Conservation (phyloP, 92 coral and sea anemone species). For the Phenganax stokvisi region DNA sequence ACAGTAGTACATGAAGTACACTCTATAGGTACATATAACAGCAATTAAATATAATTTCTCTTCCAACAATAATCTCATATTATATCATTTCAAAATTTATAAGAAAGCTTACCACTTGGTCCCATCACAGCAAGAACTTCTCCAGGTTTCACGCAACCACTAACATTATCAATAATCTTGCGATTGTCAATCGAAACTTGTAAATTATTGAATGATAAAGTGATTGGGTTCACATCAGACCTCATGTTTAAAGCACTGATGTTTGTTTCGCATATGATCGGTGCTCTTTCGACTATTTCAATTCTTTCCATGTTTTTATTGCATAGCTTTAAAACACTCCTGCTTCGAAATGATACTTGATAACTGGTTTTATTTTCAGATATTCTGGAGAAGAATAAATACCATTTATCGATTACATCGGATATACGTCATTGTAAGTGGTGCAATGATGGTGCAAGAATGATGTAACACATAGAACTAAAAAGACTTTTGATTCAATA, state of each 20-base stretch:
- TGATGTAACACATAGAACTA: no score
- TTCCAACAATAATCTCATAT: no score
- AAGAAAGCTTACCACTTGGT: slow-evolving; percentile 76
- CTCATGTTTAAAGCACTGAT: neutral
- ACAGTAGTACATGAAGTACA: no score
- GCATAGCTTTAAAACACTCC: neutral
- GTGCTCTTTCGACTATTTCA: neutral
- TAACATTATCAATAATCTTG: slow-evolving; percentile 60
- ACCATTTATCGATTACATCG: no score
- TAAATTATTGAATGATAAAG: slow-evolving; percentile 61
- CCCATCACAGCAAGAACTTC: slow-evolving; percentile 93
- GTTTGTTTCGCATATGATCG: neutral
- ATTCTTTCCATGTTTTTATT: neutral
- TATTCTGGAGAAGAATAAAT: neutral
- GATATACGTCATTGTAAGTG: no score
- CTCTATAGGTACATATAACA: no score
- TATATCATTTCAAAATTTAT: no score
- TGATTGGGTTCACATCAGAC: slow-evolving; percentile 44
- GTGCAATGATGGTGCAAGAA: no score
- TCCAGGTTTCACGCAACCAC: slow-evolving; percentile 87
- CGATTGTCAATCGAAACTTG: slow-evolving; percentile 51
- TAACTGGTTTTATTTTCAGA: neutral
- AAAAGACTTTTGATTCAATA: no score
- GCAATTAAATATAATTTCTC: no score
- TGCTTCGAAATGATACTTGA: no score